Evolutionary conservation across 2,888 invertebrate genomes (phyloP).

Genomic region (Tineola bisselliella): DNA sequence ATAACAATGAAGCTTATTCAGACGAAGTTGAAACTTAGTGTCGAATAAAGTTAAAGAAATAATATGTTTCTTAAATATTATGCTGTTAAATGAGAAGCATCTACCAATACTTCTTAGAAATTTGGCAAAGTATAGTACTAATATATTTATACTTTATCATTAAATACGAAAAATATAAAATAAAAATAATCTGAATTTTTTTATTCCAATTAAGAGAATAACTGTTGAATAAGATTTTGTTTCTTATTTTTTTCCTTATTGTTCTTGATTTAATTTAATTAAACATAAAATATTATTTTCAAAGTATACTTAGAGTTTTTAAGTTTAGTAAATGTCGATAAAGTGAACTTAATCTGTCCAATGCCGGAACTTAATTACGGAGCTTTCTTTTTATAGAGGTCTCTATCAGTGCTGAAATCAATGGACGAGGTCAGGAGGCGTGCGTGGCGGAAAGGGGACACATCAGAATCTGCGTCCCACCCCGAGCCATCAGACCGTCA

Average conservation of each 20-base stretch:
- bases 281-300: too few species aligned
- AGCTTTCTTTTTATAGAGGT: constrained; percentile 12
- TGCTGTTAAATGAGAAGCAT: not conserved
- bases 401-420: constrained; percentile 7
- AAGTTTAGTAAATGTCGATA: not conserved
- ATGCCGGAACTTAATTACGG: constrained; percentile 12
- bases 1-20: constrained; percentile 20
- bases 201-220: too few species aligned
- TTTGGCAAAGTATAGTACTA: too few species aligned
- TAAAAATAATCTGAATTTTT: too few species aligned
- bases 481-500: constrained; percentile 20
- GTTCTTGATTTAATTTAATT: too few species aligned
- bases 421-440: not conserved
- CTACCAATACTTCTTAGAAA: too few species aligned
- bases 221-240: too few species aligned
- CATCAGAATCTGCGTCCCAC: not conserved
- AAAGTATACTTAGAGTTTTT: not conserved
- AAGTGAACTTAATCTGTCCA: constrained; percentile 9
- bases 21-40: constrained; percentile 23
- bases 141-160: too few species aligned
- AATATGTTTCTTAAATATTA: not conserved
- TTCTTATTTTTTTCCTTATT: too few species aligned
- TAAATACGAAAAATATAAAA: too few species aligned
- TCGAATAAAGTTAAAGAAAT: constrained; percentile 23
- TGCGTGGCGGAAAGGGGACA: constrained; percentile 1